Evolutionary conservation across 1,140 invertebrate genomes (phyloP), one percentile per base, ranked within the genome.

Genomic region (Drosophila micromelanica): DNA sequence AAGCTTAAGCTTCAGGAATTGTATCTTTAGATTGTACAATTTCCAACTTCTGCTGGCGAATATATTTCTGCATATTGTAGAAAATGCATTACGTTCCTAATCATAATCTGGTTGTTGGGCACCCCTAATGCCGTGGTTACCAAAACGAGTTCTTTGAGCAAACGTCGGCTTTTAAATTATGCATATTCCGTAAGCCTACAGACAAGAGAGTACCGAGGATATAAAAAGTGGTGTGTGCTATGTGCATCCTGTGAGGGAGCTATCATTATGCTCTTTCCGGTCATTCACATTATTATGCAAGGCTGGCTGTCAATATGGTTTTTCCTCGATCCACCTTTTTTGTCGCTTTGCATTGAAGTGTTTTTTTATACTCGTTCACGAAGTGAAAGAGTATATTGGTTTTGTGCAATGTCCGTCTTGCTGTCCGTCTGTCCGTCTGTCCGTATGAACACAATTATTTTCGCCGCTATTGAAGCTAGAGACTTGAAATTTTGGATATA

Each of bases 241-340:
- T 7, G 48, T 12, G 2, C 43, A 17, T 20, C 15, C 13, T 57
- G n/a, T 30, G 55, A 12, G 40, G 27, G 15, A 46, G 57, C 55
- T 57, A 57, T 43, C 40, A 57, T 57, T 43, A 15, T 17, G 3
- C 23, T 23, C 11, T n/a, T 23, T n/a, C 23, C 13, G 46, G 17
- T 13, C 32, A 32, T 9, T 46, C 69, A 59, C 60, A 82, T 82
- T 82, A 80, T 56, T 80, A 82, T 82, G 67, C 80, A 77, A 71
- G 73, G 63, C 75, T 69, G 60, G 65, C 55, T 72, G 65, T 69
- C 67, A 72, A 82, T 80, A 64, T 68, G 65, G 59, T 67, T 55
- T 63, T 43, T 37, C 63, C 43, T 46, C 37, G 67, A 52, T 46
- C n/a, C 48, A 13, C 32, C 37, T 49, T 43, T 45, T 17, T 65